Conservation (phyloP, 2,113 vertebrate genomes). For the Columba livia region DNA sequence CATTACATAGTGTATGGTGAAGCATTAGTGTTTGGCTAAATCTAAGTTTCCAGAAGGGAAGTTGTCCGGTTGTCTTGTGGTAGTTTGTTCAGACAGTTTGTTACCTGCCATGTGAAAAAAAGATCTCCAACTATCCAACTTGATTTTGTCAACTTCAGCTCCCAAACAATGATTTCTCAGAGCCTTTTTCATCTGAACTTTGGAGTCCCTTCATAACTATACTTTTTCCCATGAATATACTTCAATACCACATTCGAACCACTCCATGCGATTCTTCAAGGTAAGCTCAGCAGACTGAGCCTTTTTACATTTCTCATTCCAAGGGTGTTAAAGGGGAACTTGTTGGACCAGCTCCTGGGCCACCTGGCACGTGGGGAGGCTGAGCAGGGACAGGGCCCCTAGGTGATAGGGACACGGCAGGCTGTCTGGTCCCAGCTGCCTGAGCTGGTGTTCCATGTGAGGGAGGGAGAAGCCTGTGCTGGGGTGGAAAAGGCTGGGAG, state of each 20-base stretch:
- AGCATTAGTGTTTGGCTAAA: neutral
- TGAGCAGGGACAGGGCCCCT: neutral
- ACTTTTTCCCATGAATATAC: neutral
- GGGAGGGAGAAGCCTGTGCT: neutral
- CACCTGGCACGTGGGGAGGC: neutral
- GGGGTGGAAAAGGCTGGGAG: neutral
- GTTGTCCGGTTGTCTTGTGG: neutral
- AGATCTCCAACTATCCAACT: neutral
- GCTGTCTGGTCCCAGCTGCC: neutral
- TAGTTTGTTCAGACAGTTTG: neutral
- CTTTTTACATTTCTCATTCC: neutral
- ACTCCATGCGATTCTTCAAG: neutral
- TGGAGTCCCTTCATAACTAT: neutral
- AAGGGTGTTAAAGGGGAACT: neutral
- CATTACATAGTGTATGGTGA: neutral
- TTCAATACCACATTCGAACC: neutral
- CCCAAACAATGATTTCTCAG: neutral
- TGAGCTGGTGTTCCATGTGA: neutral
- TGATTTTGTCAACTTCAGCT: neutral
- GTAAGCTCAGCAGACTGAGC: accelerated
- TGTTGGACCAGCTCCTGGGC: neutral
- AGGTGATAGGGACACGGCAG: neutral
- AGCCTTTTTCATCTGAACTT: neutral
- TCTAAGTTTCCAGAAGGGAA: neutral
- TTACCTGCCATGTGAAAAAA: neutral